Evolutionary conservation across 1,140 invertebrate species (phyloP).

Genomic region (Euschistus heros): DNA sequence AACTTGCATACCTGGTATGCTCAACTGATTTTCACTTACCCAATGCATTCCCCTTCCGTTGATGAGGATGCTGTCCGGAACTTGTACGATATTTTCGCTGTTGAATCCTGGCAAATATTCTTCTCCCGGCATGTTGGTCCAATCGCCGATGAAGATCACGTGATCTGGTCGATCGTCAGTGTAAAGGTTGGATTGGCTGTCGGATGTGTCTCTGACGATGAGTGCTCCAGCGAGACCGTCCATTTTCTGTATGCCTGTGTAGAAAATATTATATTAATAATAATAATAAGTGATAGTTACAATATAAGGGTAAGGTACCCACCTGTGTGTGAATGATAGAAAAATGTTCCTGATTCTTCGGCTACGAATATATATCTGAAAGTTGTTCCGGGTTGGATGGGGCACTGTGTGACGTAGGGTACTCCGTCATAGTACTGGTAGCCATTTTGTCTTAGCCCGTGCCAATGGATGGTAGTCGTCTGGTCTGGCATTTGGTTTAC

Average conservation of each 20-base stretch:
- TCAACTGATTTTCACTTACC: too few species aligned
- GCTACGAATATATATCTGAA: slow-evolving; percentile 47
- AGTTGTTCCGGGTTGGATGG: slow-evolving; percentile 42
- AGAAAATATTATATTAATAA: slow-evolving; percentile 32
- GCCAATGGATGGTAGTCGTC: slow-evolving; percentile 42
- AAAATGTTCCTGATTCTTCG: slow-evolving; percentile 46
- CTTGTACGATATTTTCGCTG: slow-evolving; percentile 42
- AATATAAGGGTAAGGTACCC: background rate
- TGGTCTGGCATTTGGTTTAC: slow-evolving; percentile 42
- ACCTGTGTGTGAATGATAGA: slow-evolving; percentile 41
- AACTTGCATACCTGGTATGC: too few species aligned
- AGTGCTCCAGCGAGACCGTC: slow-evolving; percentile 71
- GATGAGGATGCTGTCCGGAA: slow-evolving; percentile 52
- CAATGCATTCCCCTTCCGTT: background rate
- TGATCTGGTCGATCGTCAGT: slow-evolving; percentile 62
- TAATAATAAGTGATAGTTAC: slow-evolving; percentile 5
- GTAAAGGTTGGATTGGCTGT: slow-evolving; percentile 45
- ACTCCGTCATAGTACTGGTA: slow-evolving; percentile 52
- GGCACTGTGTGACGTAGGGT: slow-evolving; percentile 58
- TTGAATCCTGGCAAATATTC: slow-evolving; percentile 66
- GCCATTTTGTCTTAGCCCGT: slow-evolving; percentile 39
- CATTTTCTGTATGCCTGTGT: slow-evolving; percentile 59
- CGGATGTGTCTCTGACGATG: slow-evolving; percentile 51
- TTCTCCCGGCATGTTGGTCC: slow-evolving; percentile 58
- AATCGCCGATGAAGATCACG: slow-evolving; percentile 62